Percentiles rank a stretch among this genome's conserved stretches.
Evolutionary conservation across 2,113 vertebrate genomes (phyloP).

Genomic region (Oxyura jamaicensis): DNA sequence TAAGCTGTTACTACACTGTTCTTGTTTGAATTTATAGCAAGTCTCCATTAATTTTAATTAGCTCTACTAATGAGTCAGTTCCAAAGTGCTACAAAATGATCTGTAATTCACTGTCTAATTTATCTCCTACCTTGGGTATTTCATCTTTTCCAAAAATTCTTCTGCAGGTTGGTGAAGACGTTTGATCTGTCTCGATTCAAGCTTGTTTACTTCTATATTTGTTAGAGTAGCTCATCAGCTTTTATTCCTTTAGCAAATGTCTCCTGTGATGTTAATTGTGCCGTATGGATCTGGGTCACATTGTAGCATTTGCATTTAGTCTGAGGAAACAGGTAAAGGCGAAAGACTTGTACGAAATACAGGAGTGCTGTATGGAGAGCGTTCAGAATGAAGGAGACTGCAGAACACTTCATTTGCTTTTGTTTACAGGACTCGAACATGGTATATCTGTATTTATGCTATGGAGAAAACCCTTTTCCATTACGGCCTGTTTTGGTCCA

Average conservation of each 20-base stretch:
- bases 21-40: slow-evolving; percentile 35
- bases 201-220: slow-evolving; percentile 45
- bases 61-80: slow-evolving; percentile 4
- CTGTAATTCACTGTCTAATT: slow-evolving; percentile 13
- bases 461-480: background rate
- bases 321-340: slow-evolving; percentile 27
- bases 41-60: slow-evolving; percentile 55
- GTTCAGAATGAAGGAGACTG: background rate
- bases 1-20: background rate
- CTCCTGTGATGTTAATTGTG: slow-evolving; percentile 65
- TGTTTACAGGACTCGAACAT: background rate
- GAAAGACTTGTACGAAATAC: background rate
- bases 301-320: slow-evolving; percentile 26
- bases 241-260: slow-evolving; percentile 47
- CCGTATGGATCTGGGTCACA: slow-evolving; percentile 56
- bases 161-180: slow-evolving; percentile 19
- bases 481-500: background rate
- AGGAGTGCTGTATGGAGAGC: background rate
- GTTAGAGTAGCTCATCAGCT: slow-evolving; percentile 41
- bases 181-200: slow-evolving; percentile 66
- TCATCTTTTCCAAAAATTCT: slow-evolving; percentile 11
- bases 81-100: slow-evolving; percentile 34
- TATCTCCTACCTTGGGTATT: slow-evolving; percentile 22
- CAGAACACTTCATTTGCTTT: background rate
- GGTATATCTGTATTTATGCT: background rate